Percentiles rank a stretch among this genome's conserved stretches.
phyloP scores from a whole-genome alignment of 2,888 invertebrate species.

The Micoletzkya japonica region DNA sequence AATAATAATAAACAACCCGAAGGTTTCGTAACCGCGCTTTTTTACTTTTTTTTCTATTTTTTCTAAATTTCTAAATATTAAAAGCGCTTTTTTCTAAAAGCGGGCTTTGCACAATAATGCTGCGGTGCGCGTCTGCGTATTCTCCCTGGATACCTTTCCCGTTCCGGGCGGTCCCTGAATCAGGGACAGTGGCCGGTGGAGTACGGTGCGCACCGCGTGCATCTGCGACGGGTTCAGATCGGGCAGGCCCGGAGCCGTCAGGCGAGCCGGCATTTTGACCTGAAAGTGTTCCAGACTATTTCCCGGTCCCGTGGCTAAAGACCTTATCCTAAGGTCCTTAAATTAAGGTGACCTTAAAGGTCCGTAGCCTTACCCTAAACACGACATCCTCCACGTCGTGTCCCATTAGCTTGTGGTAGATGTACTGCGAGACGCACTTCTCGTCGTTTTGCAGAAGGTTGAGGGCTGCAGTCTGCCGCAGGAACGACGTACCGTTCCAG shows the following conservation, averaged over 20 bases:
- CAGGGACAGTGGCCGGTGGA: slow-evolving; percentile 89
- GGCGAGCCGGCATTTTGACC: slow-evolving; percentile 82
- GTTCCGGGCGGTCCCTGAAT: slow-evolving; percentile 77
- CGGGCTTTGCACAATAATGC: too few species aligned
- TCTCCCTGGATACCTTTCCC: slow-evolving; percentile 50
- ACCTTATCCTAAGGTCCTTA: too few species aligned
- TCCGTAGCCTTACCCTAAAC: slow-evolving; percentile 61
- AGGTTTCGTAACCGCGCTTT: too few species aligned
- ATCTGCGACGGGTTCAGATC: slow-evolving; percentile 97
- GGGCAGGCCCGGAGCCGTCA: slow-evolving; percentile 87
- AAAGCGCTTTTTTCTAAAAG: too few species aligned
- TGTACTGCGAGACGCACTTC: slow-evolving; percentile 92
- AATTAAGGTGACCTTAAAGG: too few species aligned
- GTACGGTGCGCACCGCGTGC: slow-evolving; percentile 95
- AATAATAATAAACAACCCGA: too few species aligned
- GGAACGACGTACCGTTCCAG: slow-evolving; percentile 59
- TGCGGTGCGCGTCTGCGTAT: too few species aligned
- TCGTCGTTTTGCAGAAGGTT: slow-evolving; percentile 94
- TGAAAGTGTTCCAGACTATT: slow-evolving; percentile 20
- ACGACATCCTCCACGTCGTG: slow-evolving; percentile 69
- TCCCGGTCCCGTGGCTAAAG: too few species aligned
- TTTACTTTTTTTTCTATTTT: too few species aligned
- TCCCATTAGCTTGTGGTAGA: slow-evolving; percentile 92
- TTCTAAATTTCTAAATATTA: too few species aligned
- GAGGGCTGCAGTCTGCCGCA: slow-evolving; percentile 84